Conservation (phyloP, 2,113 vertebrate genomes). For the Callaeas wilsoni region DNA sequence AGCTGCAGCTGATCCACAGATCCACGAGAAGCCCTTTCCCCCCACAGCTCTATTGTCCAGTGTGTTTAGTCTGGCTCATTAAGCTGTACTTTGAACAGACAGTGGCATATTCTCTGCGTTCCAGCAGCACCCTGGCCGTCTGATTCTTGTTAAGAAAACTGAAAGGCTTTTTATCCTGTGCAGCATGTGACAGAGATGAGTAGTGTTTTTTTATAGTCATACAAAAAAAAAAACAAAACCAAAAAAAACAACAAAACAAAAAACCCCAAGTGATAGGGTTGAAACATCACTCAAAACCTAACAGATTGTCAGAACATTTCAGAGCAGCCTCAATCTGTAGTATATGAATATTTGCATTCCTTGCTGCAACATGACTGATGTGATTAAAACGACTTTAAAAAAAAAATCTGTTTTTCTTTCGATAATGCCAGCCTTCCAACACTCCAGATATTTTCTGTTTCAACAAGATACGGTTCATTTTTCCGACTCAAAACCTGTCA, state of each 20-base stretch:
- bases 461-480: neutral
- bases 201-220: conserved; percentile 46
- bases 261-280: conserved; percentile 49
- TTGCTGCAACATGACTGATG: conserved; percentile 15
- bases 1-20: conserved; percentile 43
- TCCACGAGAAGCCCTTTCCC: conserved; percentile 44
- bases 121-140: conserved; percentile 56
- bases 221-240: neutral
- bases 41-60: conserved; percentile 35
- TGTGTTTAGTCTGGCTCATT: conserved; percentile 44
- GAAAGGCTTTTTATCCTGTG: conserved; percentile 47
- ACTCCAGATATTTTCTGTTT: neutral
- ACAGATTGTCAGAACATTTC: conserved; percentile 59
- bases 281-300: conserved; percentile 57
- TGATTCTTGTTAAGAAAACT: conserved; percentile 59
- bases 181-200: conserved; percentile 55
- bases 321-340: conserved; percentile 48
- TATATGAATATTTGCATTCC: conserved; percentile 43
- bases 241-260: neutral
- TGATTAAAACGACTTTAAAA: conserved; percentile 12
- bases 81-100: conserved; percentile 57
- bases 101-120: conserved; percentile 54
- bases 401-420: neutral
- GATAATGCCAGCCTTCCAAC: neutral
- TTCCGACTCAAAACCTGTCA: neutral